Percentiles rank a stretch among this genome's conserved stretches.
These are phyloP conservation scores for Hemibagrus guttatus DNA, from an alignment of 2,797 vertebrate species.

Conservation along the genomic window DNA sequence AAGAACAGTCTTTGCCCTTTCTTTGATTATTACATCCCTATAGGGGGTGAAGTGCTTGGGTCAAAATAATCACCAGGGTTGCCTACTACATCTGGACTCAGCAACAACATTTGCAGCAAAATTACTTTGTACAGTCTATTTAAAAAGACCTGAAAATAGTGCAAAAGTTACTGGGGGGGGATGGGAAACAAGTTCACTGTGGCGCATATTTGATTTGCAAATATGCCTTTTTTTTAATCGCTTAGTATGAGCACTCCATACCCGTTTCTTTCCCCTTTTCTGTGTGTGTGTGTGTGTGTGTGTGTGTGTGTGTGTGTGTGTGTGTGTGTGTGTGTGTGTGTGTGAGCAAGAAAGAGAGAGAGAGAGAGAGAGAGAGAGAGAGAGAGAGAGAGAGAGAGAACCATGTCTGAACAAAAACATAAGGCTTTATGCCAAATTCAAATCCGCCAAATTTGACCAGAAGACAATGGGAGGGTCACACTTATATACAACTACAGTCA, in stretches of 20 bases:
- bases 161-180: neutral
- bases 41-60: neutral
- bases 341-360: no score
- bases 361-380: no score
- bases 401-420: no score
- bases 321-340: no score
- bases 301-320: no score
- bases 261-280: neutral
- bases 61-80: neutral
- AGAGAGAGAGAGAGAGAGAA: neutral
- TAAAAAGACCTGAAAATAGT: neutral
- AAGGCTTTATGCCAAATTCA: no score
- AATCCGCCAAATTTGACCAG: neutral
- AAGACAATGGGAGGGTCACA: neutral
- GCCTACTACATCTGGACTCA: no score
- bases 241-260: neutral
- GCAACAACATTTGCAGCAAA: neutral
- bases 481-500: neutral
- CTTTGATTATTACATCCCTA: neutral
- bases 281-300: neutral
- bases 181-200: neutral
- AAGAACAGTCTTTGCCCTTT: neutral
- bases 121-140: neutral
- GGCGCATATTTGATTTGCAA: neutral
- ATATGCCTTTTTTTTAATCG: neutral